Evolutionary conservation across 1,140 invertebrate genomes (phyloP), one percentile per base, ranked within the genome.

Genomic region (Bradynema listronoti): DNA sequence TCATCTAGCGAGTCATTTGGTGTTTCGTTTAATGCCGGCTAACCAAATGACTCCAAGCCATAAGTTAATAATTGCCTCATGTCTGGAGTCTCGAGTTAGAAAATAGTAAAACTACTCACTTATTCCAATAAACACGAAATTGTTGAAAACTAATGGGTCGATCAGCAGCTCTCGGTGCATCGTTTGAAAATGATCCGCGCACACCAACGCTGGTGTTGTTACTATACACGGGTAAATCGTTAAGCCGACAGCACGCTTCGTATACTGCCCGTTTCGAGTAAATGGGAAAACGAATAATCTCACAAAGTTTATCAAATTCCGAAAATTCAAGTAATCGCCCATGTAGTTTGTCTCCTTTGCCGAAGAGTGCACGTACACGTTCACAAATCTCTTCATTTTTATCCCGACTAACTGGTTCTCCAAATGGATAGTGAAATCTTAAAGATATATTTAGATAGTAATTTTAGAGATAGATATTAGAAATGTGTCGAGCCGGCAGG

Each of bases 71-170:
- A n/a, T n/a, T n/a, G n/a, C n/a, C n/a, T n/a, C n/a, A n/a, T n/a
- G n/a, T n/a, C n/a, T n/a, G n/a, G n/a, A n/a, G n/a, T n/a, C n/a
- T n/a, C n/a, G n/a, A n/a, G n/a, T n/a, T n/a, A n/a, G n/a, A n/a
- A n/a, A n/a, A n/a, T n/a, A n/a, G n/a, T n/a, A n/a, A n/a, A n/a
- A n/a, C n/a, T n/a, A 69, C 72, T 69, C 68, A 82, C 81, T 74
- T 57, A 45, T 63, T 60, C 73, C 73, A 76, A 57, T 61, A 76
- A 19, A 60, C 51, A 19, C 52, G 32, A 42, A 76, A 76, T 33
- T 76, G 71, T 16, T 57, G 49, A 47, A 71, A 71, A 25, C 68
- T 16, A 72, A 65, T 32, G 58, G 62, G 5, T 33, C 7, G 22
- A 5, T 34, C 24, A n/a, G n/a, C 53, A 36, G 6, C 14, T 11